These are phyloP conservation scores for Hemibagrus guttatus DNA, from an alignment of 2,797 vertebrate genomes.

Conservation along the genomic window DNA sequence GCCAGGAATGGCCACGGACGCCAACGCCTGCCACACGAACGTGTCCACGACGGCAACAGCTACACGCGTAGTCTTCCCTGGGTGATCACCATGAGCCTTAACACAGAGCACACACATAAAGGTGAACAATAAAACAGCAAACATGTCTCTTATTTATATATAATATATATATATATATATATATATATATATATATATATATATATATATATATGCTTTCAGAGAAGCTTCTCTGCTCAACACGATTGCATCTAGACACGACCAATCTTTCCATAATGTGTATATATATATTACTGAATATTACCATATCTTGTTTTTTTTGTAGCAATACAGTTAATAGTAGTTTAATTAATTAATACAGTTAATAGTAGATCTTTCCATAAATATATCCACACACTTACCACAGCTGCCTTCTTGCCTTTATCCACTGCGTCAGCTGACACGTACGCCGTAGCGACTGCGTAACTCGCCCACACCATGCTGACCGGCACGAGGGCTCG, in stretches of 20 bases:
- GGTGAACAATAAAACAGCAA: too few species aligned
- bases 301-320: background rate
- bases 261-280: background rate
- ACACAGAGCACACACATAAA: background rate
- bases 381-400: slow-evolving; percentile 64
- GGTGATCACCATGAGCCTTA: slow-evolving; percentile 74
- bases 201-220: too few species aligned
- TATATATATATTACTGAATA: background rate
- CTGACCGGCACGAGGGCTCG: slow-evolving; percentile 84
- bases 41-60: slow-evolving; percentile 88
- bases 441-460: slow-evolving; percentile 86
- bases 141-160: too few species aligned
- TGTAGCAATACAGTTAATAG: background rate
- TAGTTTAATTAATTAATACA: too few species aligned
- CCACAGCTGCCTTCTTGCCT: slow-evolving; percentile 85
- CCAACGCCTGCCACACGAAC: slow-evolving; percentile 93
- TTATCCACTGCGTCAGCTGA: slow-evolving; percentile 91
- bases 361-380: background rate
- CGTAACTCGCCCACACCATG: slow-evolving; percentile 89
- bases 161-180: too few species aligned
- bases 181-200: too few species aligned
- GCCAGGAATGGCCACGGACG: slow-evolving; percentile 92
- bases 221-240: background rate
- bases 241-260: background rate
- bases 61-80: slow-evolving; percentile 70